These are phyloP conservation scores for Mythimna lalbum DNA, from an alignment of 2,888 invertebrate species.

Conservation along the genomic window DNA sequence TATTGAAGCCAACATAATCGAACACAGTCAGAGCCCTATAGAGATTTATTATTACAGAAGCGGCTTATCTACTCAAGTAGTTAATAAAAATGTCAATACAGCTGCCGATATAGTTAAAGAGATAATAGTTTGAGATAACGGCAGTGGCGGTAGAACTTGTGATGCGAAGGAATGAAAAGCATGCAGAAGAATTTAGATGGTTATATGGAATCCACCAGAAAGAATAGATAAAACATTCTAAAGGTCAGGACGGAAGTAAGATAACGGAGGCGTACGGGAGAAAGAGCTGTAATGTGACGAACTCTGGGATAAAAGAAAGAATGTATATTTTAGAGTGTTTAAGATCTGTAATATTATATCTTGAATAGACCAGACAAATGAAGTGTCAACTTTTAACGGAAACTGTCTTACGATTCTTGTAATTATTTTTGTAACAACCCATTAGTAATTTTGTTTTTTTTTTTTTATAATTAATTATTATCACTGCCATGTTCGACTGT, in stretches of 20 bases:
- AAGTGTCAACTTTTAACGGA: background rate
- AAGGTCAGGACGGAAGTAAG: background rate
- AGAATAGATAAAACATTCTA: background rate
- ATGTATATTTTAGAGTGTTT: background rate
- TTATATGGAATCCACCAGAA: no score
- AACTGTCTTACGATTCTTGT: constrained; percentile 5
- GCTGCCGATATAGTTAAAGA: background rate
- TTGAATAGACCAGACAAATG: background rate
- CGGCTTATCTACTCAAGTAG: constrained; percentile 1
- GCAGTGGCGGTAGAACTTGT: background rate
- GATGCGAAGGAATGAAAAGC: background rate
- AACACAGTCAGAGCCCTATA: background rate
- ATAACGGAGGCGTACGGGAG: background rate
- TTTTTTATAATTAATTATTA: constrained; percentile 29
- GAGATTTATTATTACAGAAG: background rate
- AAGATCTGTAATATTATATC: background rate
- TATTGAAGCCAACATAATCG: constrained; percentile 3
- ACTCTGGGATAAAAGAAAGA: background rate
- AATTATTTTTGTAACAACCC: constrained; percentile 2
- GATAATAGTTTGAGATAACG: background rate
- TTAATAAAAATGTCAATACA: background rate
- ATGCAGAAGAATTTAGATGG: no score
- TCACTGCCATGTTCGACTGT: constrained; percentile 4
- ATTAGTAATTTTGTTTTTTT: constrained; percentile 15
- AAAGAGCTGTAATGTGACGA: background rate